A percentile compares a stretch with the other conserved stretches of the same genome.
phyloP scores from a whole-genome alignment of 2,113 vertebrate genomes.

The Emberiza fucata region DNA sequence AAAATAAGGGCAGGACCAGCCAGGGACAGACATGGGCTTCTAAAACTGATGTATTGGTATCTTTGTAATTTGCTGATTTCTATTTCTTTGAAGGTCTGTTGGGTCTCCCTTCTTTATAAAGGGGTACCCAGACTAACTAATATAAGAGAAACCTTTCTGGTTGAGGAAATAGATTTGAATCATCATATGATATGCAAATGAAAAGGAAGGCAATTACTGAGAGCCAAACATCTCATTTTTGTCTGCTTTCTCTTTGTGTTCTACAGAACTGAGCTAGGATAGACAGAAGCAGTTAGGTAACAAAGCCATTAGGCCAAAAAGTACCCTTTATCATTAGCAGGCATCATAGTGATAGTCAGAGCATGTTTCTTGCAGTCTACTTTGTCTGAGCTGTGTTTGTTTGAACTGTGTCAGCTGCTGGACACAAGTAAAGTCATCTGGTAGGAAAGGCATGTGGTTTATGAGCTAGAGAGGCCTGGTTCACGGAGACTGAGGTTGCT shows the following conservation, averaged over 20 bases:
- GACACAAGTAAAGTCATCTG: background rate
- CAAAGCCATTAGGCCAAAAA: background rate
- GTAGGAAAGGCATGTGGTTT: background rate
- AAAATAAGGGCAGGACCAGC: background rate
- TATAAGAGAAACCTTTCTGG: background rate
- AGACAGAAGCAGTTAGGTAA: background rate
- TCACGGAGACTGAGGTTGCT: background rate
- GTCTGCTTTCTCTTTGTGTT: background rate
- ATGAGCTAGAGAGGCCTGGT: background rate
- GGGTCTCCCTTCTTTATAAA: background rate
- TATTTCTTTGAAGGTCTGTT: background rate
- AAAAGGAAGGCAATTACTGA: background rate
- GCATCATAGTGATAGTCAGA: background rate
- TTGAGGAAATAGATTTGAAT: background rate
- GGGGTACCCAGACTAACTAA: background rate
- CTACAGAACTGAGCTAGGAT: background rate
- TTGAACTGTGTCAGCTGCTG: conserved; percentile 4
- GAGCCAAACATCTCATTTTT: background rate
- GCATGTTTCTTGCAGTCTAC: background rate
- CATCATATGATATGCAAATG: background rate
- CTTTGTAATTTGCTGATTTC: background rate
- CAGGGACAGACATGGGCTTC: background rate
- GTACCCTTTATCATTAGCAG: background rate
- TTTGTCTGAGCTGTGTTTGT: background rate
- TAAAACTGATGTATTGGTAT: background rate